Percentiles rank a stretch among this genome's conserved stretches.
These are phyloP conservation scores for Stenodema calcarata DNA, from an alignment of 2,888 invertebrate species.

Conservation along the genomic window DNA sequence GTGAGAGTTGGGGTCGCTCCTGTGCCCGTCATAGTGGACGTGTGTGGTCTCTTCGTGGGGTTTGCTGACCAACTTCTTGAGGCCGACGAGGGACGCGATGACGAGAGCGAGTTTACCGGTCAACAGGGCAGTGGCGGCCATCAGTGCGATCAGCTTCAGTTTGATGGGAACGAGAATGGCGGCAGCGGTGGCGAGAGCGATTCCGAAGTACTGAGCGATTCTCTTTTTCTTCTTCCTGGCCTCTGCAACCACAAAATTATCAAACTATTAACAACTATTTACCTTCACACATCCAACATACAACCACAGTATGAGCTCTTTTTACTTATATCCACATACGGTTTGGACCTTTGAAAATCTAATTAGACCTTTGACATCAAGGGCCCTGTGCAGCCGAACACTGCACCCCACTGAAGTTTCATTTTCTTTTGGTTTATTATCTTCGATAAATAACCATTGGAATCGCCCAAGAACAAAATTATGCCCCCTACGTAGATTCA, in stretches of 20 bases:
- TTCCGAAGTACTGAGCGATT: constrained; percentile 57
- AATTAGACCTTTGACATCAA: too few relatives aligned
- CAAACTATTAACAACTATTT: not conserved
- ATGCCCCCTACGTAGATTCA: too few relatives aligned
- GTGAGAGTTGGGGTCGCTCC: constrained; percentile 52
- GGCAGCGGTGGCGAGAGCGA: constrained; percentile 64
- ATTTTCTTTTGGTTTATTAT: too few relatives aligned
- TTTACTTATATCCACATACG: too few relatives aligned
- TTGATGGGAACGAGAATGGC: constrained; percentile 78
- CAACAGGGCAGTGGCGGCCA: constrained; percentile 85
- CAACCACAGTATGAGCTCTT: too few relatives aligned
- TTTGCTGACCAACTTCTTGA: constrained; percentile 52
- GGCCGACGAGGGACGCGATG: constrained; percentile 73
- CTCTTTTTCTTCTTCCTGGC: constrained; percentile 50
- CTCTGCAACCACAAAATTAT: constrained; percentile 20
- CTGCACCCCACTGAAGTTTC: too few relatives aligned
- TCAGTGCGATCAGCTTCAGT: constrained; percentile 76
- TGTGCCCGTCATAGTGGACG: constrained; percentile 52
- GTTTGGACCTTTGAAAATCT: too few relatives aligned
- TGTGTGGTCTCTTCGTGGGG: constrained; percentile 52
- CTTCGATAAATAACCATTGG: too few relatives aligned
- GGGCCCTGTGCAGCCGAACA: too few relatives aligned
- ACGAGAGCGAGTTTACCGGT: constrained; percentile 81
- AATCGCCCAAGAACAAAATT: too few relatives aligned
- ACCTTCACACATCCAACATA: too few relatives aligned